A percentile compares a stretch with the other conserved stretches of the same genome.
These are phyloP conservation scores for Centruroides vittatus DNA, from an alignment of 1,140 invertebrate species.

Conservation along the genomic window DNA sequence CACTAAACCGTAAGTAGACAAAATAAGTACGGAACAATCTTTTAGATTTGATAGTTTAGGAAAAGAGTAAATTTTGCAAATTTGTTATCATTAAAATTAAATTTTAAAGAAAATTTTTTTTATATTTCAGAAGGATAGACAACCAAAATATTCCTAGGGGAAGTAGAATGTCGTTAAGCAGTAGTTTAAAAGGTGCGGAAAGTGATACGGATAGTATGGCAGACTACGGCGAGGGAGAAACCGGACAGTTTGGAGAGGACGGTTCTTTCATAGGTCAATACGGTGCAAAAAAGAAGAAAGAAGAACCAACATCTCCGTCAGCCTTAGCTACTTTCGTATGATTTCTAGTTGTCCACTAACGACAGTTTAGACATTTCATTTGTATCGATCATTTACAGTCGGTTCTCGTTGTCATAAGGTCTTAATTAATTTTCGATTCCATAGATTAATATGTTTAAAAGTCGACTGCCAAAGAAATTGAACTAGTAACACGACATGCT, in stretches of 20 bases:
- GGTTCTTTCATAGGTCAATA: slow-evolving; percentile 96
- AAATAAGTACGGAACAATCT: too few relatives aligned
- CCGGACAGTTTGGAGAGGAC: slow-evolving; percentile 91
- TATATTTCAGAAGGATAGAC: too few relatives aligned
- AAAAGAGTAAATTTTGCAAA: not conserved
- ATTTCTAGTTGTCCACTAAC: not conserved
- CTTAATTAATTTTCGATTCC: too few relatives aligned
- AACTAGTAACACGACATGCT: too few relatives aligned
- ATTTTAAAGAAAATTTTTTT: too few relatives aligned
- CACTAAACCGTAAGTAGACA: slow-evolving; percentile 61
- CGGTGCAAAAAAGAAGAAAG: slow-evolving; percentile 31
- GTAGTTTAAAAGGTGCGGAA: slow-evolving; percentile 53
- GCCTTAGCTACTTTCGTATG: slow-evolving; percentile 16
- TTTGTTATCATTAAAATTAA: too few relatives aligned
- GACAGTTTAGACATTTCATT: too few relatives aligned
- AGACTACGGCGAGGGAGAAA: slow-evolving; percentile 93
- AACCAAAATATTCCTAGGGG: slow-evolving; percentile 10
- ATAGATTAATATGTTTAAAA: too few relatives aligned
- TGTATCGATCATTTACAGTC: too few relatives aligned
- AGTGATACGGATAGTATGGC: slow-evolving; percentile 95
- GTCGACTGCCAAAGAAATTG: too few relatives aligned
- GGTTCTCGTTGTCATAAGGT: too few relatives aligned
- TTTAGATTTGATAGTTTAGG: not conserved
- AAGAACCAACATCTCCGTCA: slow-evolving; percentile 9
- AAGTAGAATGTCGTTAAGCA: slow-evolving; percentile 49